phyloP scores from a whole-genome alignment of 2,888 invertebrate species.

The Agriotes lineatus region DNA sequence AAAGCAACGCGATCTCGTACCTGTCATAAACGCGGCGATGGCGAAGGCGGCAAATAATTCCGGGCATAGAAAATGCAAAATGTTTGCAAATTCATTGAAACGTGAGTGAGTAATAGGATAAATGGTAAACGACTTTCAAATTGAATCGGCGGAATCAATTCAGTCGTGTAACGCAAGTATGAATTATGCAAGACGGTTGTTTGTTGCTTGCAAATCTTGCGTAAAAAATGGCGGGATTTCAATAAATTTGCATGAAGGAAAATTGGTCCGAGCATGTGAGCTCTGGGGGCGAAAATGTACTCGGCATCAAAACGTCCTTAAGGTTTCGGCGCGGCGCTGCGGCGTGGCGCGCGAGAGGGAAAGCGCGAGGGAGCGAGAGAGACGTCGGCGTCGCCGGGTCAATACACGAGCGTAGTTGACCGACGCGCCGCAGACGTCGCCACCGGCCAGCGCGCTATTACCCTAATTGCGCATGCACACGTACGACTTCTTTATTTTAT shows the following conservation, averaged over 20 bases:
- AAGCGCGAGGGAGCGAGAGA: slow-evolving; percentile 43
- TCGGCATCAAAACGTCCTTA: slow-evolving; percentile 28
- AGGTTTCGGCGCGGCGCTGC: slow-evolving; percentile 35
- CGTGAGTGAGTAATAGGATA: slow-evolving; percentile 46
- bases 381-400: slow-evolving; percentile 51
- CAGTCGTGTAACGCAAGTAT: slow-evolving; percentile 49
- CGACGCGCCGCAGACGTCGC: slow-evolving; percentile 54
- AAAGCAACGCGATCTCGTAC: not conserved
- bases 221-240: slow-evolving; percentile 35
- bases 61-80: slow-evolving; percentile 42
- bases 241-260: slow-evolving; percentile 34
- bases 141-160: slow-evolving; percentile 49
- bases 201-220: slow-evolving; percentile 34
- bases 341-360: slow-evolving; percentile 54
- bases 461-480: slow-evolving; percentile 55
- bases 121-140: slow-evolving; percentile 50
- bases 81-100: slow-evolving; percentile 48
- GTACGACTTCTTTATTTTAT: slow-evolving; percentile 46
- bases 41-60: slow-evolving; percentile 11
- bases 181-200: slow-evolving; percentile 48
- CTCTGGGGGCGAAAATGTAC: slow-evolving; percentile 20
- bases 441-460: slow-evolving; percentile 53
- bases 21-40: not conserved
- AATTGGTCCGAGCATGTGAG: slow-evolving; percentile 28
- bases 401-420: slow-evolving; percentile 59